Percentiles rank a stretch among this genome's conserved stretches.
These are phyloP conservation scores for Drosophila rubida DNA, from an alignment of 2,888 invertebrate species.

Conservation along the genomic window DNA sequence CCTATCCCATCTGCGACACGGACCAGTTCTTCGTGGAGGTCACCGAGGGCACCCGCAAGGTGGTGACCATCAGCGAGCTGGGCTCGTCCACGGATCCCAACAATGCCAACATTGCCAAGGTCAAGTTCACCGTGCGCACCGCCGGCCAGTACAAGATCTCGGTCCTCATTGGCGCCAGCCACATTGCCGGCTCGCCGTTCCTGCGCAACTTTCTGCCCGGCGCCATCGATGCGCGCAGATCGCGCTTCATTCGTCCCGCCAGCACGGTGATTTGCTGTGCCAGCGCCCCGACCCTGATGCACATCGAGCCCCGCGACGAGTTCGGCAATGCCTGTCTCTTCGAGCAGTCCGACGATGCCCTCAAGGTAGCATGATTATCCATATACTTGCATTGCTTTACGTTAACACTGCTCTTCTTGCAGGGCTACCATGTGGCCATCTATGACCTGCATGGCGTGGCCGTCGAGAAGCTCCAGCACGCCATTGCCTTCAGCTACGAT, in stretches of 20 bases:
- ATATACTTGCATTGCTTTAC: not conserved
- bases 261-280: conserved; percentile 94
- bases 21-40: conserved; percentile 95
- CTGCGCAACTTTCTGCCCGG: conserved; percentile 93
- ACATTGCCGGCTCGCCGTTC: conserved; percentile 94
- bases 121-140: conserved; percentile 96
- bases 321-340: conserved; percentile 93
- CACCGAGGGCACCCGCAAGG: conserved; percentile 92
- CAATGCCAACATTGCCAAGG: conserved; percentile 93
- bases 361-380: conserved; percentile 86
- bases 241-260: conserved; percentile 92
- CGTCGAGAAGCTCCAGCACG: conserved; percentile 86
- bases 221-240: conserved; percentile 92
- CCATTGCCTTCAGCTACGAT: conserved; percentile 90
- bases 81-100: conserved; percentile 94
- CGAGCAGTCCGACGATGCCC: conserved; percentile 87
- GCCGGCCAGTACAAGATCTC: conserved; percentile 95
- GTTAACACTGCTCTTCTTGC: conserved; percentile 39
- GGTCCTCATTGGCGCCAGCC: conserved; percentile 92
- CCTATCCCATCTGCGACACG: conserved; percentile 97
- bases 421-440: conserved; percentile 89
- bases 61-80: conserved; percentile 92
- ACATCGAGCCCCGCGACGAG: conserved; percentile 96
- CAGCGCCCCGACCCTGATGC: conserved; percentile 90
- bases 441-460: conserved; percentile 87